Evolutionary conservation across 2,888 invertebrate species (phyloP), one percentile per base, ranked within the genome.

Genomic region (Linyphia triangularis): DNA sequence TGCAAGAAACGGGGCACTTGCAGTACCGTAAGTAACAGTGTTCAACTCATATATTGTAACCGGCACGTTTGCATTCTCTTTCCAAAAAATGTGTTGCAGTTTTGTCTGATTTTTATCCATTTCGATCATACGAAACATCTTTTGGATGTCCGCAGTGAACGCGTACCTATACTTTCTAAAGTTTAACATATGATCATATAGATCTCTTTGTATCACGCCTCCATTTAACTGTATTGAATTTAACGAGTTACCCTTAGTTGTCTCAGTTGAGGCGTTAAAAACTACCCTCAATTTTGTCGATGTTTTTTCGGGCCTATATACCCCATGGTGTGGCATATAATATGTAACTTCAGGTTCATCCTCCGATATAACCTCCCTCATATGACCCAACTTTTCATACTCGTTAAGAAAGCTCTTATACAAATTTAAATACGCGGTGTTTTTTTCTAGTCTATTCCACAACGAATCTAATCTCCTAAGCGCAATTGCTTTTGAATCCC

Each of bases 211-310:
- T 9, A 33, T 13, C n/a, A 40, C 9, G 26, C 51, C 28, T 28
- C 51, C 78, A 57, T 28, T 75, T n/a, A 59, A 19, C 16, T 92
- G 90, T 0, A 90, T 82, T 28, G 92, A 92, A 59, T 93, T 93
- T 1, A 93, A 65, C 4, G 92, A 92, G 3, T 24, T 73, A 16
- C 65, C 63, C 19, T n/a, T 75, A 19, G 43, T 65, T 24, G 57
- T 59, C 16, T 57, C 26, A 9, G 78, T 69, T 1, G 84, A 86
- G 0, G 85, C 90, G 65, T 90, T 90, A 77, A 89, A 91, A 0
- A 90, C 90, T 7, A 86, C 83, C 0, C 91, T 51, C 9, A 90
- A 24, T 43, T 90, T 90, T 1, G 89, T 90, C 0, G 91, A 89
- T 0, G 61, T 70, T 61, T 89, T 90, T 13, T 85, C 33, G 13